Evolutionary conservation across 1,140 invertebrate species (phyloP), one percentile per base, ranked within the genome.

Genomic region (Leguminivora glycinivorella): DNA sequence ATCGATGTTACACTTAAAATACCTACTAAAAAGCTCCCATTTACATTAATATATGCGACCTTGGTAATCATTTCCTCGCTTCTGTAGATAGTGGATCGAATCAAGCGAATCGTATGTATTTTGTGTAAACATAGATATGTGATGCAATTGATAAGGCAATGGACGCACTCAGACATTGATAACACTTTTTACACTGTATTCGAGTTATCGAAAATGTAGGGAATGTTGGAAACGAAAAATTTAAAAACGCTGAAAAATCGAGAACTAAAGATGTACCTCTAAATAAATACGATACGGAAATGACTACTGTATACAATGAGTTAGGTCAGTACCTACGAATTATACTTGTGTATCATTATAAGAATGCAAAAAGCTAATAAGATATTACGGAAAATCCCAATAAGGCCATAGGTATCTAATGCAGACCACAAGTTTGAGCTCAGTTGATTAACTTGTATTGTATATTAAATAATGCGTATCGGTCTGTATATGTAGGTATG

Each of bases 11-110:
- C 22, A 52, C 9, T 10, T 52, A 22, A 52, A 52, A 52, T 22
- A 22, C 7, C 17, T 10, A 22, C 47, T 52, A 52, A 52, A 52
- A 52, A 52, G 47, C 17, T 52, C 19, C 47, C n/a, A 52, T 63
- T 63, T 17, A 63, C n/a, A 31, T 29, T 31, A 34, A 63, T 29
- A 34, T 34, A 29, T 17, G 58, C 25, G 26, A 17, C 58, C 58
- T 63, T 63, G 58, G 6, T 29, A 63, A 63, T 63, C 58, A 63
- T 63, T 63, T 63, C 58, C 58, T 63, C 26, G 58, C n/a, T 17
- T 10, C 6, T 17, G 7, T 0, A 63, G 58, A 63, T 63, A 63
- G 26, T 29, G 25, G 24, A 31, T 6, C 58, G 6, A 63, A 63
- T 31, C 14, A 38, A 38, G 34, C 10, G 14, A 38, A 38, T 52